Conservation (phyloP, 2,888 invertebrate genomes). For the Microctonus aethiopoides region DNA sequence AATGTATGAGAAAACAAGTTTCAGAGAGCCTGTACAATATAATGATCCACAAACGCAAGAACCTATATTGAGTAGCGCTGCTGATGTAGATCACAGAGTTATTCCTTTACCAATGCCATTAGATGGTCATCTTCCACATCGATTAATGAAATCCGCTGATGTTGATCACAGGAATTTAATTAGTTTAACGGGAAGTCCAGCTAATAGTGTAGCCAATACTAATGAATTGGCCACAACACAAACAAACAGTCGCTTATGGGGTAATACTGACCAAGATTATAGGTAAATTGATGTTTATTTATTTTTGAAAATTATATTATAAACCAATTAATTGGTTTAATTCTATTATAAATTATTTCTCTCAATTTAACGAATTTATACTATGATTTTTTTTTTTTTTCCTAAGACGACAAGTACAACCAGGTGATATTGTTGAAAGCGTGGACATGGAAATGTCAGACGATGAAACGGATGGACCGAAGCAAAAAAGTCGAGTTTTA, state of each 20-base stretch:
- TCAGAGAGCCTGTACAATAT: slow-evolving; percentile 72
- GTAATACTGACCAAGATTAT: slow-evolving; percentile 63
- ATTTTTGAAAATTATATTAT: slow-evolving; percentile 1
- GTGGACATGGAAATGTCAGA: slow-evolving; percentile 91
- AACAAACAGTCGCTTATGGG: slow-evolving; percentile 55
- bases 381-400: slow-evolving; percentile 7
- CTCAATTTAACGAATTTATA: not conserved
- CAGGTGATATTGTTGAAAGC: slow-evolving; percentile 79
- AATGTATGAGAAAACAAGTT: slow-evolving; percentile 73
- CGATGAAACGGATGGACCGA: slow-evolving; percentile 72
- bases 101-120: slow-evolving; percentile 59
- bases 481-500: slow-evolving; percentile 56
- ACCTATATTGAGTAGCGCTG: slow-evolving; percentile 58
- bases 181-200: slow-evolving; percentile 81
- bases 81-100: slow-evolving; percentile 65
- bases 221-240: slow-evolving; percentile 48
- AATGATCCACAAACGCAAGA: slow-evolving; percentile 69
- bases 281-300: slow-evolving; percentile 54
- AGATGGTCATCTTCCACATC: slow-evolving; percentile 60
- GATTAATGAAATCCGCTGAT: slow-evolving; percentile 69
- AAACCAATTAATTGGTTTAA: no score
- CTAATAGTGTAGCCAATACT: slow-evolving; percentile 56
- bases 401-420: slow-evolving; percentile 45
- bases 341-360: not conserved
- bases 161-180: slow-evolving; percentile 88